Conservation (phyloP, 2,797 vertebrate species). For the Rousettus madagascariensis region DNA sequence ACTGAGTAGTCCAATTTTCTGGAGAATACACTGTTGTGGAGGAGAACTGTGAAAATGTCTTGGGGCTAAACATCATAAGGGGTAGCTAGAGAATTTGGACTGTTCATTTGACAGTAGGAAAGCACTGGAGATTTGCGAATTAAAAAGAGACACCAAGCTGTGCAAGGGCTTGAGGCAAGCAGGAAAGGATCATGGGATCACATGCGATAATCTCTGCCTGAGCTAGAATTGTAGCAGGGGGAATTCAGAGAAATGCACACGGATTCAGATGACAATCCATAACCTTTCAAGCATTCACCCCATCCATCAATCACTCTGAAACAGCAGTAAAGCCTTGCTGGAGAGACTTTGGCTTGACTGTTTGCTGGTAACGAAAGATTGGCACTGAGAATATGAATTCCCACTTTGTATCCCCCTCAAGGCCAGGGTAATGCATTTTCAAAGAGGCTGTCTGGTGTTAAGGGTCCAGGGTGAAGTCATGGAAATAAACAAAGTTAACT, state of each 20-base stretch:
- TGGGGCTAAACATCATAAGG: neutral
- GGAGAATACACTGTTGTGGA: neutral
- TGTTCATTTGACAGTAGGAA: conserved; percentile 16
- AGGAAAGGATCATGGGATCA: neutral
- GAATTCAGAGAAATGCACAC: neutral
- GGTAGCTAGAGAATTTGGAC: neutral
- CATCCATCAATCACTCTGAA: conserved; percentile 26
- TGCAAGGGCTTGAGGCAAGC: neutral
- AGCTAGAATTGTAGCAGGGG: neutral
- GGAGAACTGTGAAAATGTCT: neutral
- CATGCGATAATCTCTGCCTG: neutral
- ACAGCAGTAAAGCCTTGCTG: neutral
- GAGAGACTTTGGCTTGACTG: neutral
- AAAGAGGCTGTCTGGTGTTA: conserved; percentile 22
- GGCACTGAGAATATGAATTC: conserved; percentile 56
- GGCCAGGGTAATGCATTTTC: conserved; percentile 52
- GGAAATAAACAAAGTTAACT: conserved; percentile 47
- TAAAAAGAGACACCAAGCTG: neutral
- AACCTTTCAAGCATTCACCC: neutral
- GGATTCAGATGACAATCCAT: neutral
- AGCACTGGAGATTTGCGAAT: neutral
- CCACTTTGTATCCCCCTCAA: conserved; percentile 27
- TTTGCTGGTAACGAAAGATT: conserved; percentile 27
- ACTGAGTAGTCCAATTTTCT: neutral
- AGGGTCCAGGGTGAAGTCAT: conserved; percentile 10